A percentile compares a stretch with the other conserved stretches of the same genome.
These are phyloP conservation scores for Drosophila rellima DNA, from an alignment of 2,888 invertebrate genomes.

Conservation along the genomic window DNA sequence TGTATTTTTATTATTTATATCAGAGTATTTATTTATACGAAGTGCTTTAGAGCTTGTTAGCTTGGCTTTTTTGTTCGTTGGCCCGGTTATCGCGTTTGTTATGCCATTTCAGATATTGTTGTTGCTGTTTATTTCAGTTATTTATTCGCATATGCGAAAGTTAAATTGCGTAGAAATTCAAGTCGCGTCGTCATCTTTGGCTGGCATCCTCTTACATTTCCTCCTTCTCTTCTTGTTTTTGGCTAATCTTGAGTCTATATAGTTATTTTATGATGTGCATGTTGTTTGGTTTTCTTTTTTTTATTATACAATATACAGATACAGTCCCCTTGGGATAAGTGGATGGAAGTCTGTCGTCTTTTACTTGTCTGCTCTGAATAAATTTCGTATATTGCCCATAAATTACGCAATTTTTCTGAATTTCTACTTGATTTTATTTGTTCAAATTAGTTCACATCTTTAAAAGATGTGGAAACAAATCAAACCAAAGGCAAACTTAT, in stretches of 20 bases:
- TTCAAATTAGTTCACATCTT: slow-evolving; percentile 55
- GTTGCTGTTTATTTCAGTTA: slow-evolving; percentile 27
- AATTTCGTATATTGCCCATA: slow-evolving; percentile 44
- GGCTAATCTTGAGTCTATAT: slow-evolving; percentile 58
- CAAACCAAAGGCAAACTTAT: slow-evolving; percentile 23
- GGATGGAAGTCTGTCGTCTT: slow-evolving; percentile 16
- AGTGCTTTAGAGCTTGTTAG: slow-evolving; percentile 51
- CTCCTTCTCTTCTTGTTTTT: background rate
- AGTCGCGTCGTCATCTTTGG: slow-evolving; percentile 61
- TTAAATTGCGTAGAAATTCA: slow-evolving; percentile 80
- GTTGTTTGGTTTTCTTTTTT: slow-evolving; percentile 56
- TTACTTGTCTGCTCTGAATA: slow-evolving; percentile 46
- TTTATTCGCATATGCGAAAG: slow-evolving; percentile 62
- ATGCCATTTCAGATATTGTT: slow-evolving; percentile 52
- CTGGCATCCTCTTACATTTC: slow-evolving; percentile 15
- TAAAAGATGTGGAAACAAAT: slow-evolving; percentile 31
- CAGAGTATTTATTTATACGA: slow-evolving; percentile 45
- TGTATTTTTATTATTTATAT: slow-evolving; percentile 24
- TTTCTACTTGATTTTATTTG: slow-evolving; percentile 43
- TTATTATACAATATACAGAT: slow-evolving; percentile 49
- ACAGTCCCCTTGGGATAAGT: slow-evolving; percentile 8
- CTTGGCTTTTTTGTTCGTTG: slow-evolving; percentile 40
- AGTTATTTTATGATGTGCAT: slow-evolving; percentile 76
- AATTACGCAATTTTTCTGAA: slow-evolving; percentile 36
- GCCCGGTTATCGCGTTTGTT: slow-evolving; percentile 67